Percentiles rank a stretch among this genome's conserved stretches.
Conservation (phyloP, 2,113 vertebrate genomes). For the Vicugna pacos region DNA sequence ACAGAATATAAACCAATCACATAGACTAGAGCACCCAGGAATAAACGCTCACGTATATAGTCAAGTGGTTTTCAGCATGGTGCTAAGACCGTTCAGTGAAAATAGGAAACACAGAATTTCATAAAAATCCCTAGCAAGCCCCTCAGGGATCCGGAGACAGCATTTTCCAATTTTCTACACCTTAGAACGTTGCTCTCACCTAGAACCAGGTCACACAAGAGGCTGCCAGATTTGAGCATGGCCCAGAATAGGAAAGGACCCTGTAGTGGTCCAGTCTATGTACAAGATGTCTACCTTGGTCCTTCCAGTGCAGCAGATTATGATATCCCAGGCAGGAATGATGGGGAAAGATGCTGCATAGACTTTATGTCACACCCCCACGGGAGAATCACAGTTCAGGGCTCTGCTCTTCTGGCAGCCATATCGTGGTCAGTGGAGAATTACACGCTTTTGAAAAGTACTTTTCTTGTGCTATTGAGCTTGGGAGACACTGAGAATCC, state of each 20-base stretch:
- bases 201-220: neutral
- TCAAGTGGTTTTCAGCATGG: neutral
- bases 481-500: neutral
- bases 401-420: neutral
- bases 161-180: neutral
- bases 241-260: neutral
- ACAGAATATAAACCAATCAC: neutral
- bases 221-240: neutral
- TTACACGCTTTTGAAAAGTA: neutral
- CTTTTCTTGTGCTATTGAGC: neutral
- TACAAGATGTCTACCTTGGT: neutral
- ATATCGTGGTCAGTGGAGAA: neutral
- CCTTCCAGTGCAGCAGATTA: neutral
- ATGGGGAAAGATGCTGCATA: too few relatives aligned
- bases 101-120: neutral
- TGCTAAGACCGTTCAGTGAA: neutral
- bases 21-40: neutral
- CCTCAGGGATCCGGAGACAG: neutral
- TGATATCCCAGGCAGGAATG: neutral
- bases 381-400: neutral
- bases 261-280: rapidly evolving
- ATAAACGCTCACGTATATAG: neutral
- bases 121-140: neutral
- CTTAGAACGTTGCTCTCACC: neutral
- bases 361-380: neutral